A percentile compares a stretch with the other conserved stretches of the same genome.
These are phyloP conservation scores for Cyprinodon brontotheroides DNA, from an alignment of 2,113 vertebrate species.

Conservation along the genomic window DNA sequence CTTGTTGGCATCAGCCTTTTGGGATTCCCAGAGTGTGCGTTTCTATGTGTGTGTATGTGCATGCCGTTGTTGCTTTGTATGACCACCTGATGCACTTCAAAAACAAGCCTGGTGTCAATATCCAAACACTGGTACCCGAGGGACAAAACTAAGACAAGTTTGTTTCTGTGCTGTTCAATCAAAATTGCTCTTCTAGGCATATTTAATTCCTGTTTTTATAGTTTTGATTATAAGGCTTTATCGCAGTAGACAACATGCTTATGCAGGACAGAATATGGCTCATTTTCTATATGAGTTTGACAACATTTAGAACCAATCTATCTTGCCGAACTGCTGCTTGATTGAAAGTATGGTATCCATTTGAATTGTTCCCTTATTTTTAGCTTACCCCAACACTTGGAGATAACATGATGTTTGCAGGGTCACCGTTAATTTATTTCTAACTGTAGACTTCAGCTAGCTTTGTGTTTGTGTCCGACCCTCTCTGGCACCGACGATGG, in stretches of 20 bases:
- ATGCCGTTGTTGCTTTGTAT: constrained; percentile 18
- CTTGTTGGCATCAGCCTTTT: constrained; percentile 42
- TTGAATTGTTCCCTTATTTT: neutral
- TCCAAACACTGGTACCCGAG: constrained; percentile 44
- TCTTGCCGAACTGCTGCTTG: neutral
- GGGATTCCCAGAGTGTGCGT: constrained; percentile 42
- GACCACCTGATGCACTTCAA: constrained; percentile 55
- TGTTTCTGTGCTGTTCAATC: neutral
- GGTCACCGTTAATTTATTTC: constrained; percentile 2
- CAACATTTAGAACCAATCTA: neutral
- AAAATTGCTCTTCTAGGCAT: neutral
- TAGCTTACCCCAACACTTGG: neutral
- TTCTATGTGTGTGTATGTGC: constrained; percentile 12
- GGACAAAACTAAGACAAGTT: constrained; percentile 5
- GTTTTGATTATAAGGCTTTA: neutral
- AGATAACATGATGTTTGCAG: neutral
- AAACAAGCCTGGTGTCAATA: constrained; percentile 59
- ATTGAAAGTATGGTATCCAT: neutral
- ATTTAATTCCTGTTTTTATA: neutral
- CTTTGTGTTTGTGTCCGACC: constrained; percentile 31
- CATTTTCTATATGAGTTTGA: neutral
- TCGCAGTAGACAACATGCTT: neutral
- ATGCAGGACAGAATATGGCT: neutral
- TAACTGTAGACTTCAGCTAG: neutral
- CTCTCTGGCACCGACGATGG: constrained; percentile 60